These are phyloP conservation scores for Magallana nippona DNA, from an alignment of 2,888 invertebrate genomes.

Conservation along the genomic window DNA sequence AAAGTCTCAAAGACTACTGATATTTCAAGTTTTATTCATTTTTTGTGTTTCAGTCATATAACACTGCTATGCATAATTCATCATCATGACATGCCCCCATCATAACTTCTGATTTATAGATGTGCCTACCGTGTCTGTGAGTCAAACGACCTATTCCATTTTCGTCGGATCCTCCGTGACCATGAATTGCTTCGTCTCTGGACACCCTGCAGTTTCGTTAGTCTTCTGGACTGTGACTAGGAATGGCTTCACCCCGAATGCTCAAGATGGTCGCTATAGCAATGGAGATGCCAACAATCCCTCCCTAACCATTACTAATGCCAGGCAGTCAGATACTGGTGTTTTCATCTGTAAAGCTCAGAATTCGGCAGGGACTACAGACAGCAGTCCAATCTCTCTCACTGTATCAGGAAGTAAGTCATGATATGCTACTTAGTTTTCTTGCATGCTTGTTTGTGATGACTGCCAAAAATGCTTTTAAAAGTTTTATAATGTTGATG, in stretches of 20 bases:
- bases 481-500: too few relatives aligned
- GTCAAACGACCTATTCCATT: conserved; percentile 27
- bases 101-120: conserved; percentile 1
- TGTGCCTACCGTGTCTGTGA: conserved; percentile 29
- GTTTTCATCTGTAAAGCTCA: conserved; percentile 16
- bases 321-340: conserved; percentile 13
- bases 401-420: conserved; percentile 40
- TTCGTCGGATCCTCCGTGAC: conserved; percentile 35
- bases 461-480: too few relatives aligned
- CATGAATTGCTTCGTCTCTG: conserved; percentile 40
- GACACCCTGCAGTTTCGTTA: conserved; percentile 37
- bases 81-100: conserved; percentile 2
- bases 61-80: conserved; percentile 15
- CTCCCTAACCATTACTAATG: conserved; percentile 36
- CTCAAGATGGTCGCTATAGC: conserved; percentile 21
- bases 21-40: neutral
- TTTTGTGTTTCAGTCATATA: neutral
- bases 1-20: neutral
- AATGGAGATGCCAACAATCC: conserved; percentile 37
- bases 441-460: too few relatives aligned
- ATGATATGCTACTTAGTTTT: too few relatives aligned
- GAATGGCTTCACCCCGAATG: conserved; percentile 10
- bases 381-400: neutral
- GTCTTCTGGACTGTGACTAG: conserved; percentile 39
- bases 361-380: conserved; percentile 29